These are phyloP conservation scores for Alviniconcha strummeri DNA, from an alignment of 2,888 invertebrate genomes.

Conservation along the genomic window DNA sequence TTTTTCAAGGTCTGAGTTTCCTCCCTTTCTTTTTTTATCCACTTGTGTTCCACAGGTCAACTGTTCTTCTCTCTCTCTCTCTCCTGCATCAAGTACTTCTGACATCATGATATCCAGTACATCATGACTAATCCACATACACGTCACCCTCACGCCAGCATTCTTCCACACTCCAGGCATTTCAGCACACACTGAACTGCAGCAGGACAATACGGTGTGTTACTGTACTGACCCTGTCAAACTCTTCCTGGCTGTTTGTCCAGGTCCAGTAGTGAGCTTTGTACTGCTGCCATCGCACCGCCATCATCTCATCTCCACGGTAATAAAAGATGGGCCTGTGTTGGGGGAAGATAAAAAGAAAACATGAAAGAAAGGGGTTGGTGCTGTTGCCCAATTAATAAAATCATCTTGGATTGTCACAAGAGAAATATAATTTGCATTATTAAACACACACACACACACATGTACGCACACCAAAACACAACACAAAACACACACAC, in stretches of 20 bases:
- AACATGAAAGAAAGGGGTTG: not conserved
- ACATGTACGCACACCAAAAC: not conserved
- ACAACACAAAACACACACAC: no score
- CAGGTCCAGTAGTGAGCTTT: slow-evolving; percentile 76
- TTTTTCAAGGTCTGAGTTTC: no score
- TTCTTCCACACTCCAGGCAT: no score
- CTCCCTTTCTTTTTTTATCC: no score
- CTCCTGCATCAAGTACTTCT: no score
- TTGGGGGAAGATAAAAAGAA: slow-evolving; percentile 37
- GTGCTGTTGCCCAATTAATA: not conserved
- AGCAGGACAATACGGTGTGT: no score
- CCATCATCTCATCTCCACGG: slow-evolving; percentile 76
- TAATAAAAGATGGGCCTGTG: slow-evolving; percentile 76
- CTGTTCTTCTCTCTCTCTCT: no score
- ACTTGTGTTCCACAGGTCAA: no score
- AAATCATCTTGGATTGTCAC: not conserved
- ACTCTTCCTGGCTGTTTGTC: slow-evolving; percentile 72
- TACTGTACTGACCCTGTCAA: slow-evolving; percentile 57
- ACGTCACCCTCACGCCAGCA: not conserved
- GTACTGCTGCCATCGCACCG: slow-evolving; percentile 74
- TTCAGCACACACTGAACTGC: no score
- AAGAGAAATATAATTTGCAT: not conserved
- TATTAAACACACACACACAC: not conserved
- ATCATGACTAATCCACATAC: not conserved
- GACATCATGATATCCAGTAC: no score